Base-by-base conservation (phyloP, 1,140 invertebrate genomes). In the Drosophila bifasciata region DNA sequence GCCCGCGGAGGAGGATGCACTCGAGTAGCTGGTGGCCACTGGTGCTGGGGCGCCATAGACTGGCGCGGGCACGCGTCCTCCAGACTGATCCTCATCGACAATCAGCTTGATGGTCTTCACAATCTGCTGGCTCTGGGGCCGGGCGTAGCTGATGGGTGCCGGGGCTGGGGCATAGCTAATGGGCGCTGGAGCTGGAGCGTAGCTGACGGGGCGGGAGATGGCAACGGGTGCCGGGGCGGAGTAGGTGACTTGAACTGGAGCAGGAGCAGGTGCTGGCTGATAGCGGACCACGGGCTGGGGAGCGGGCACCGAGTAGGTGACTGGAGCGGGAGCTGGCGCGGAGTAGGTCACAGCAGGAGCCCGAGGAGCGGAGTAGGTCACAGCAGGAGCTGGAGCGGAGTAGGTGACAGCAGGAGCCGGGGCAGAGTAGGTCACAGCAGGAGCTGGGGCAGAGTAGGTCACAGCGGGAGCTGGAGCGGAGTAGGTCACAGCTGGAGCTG, bases 51-150 rank as follows among this genome's bases (percentile, higher is more conserved):
- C 59, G 8, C 88, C 88, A 19, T 90, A 90, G 0, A 72, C 64
- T 6, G 48, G 64, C 9, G 79, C 76, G 6, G 86, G 86, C 5
- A 72, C 71, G 44, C 40, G 68, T 23, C 55, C 48, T 23, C 55
- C 48, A 11, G 63, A 57, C 19, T 61, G 46, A 19, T 62, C 68
- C 57, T 74, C 88, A 48, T 90, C 88, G 1, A 90, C 88, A 39
- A 90, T 88, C 25, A 90, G 40, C 53, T 84, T 86, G 36, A 90
- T 84, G 49, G 88, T 90, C 69, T 90, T 90, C 43, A 90, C 88
- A 28, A 69, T 55, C 57, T 90, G 80, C 49, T 80, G 69, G 16
- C 60, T 28, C 25, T 71, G 70, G 3, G 74, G 75, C 58, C 63
- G 58, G 16, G 43, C 61, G 8, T 64, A 64, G 61, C 41, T 15